Evolutionary conservation across 2,113 vertebrate genomes (phyloP).

Genomic region (Pedionomus torquatus): DNA sequence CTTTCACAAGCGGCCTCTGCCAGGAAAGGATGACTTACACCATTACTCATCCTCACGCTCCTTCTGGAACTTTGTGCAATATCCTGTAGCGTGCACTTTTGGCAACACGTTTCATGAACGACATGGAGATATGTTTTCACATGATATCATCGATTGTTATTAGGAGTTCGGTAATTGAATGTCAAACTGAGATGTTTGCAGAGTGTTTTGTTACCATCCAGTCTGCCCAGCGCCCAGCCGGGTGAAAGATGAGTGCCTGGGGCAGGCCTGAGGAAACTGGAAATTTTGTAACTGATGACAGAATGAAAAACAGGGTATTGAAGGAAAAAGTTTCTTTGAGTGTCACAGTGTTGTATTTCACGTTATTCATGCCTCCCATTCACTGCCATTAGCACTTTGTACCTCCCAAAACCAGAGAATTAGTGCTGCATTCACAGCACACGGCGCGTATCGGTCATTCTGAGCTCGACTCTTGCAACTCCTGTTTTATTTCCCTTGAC

Average conservation of each 20-base stretch:
- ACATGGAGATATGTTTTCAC: background rate
- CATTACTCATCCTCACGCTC: background rate
- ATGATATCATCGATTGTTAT: background rate
- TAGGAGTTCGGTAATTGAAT: background rate
- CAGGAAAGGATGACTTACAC: slow-evolving; percentile 39
- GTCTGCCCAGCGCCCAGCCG: accelerated
- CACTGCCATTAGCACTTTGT: accelerated
- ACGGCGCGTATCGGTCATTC: accelerated
- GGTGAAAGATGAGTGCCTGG: too few species aligned
- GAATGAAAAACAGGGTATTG: background rate
- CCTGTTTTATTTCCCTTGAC: background rate
- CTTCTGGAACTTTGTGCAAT: background rate
- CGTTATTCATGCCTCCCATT: accelerated
- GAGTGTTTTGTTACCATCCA: background rate
- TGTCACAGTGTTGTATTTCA: background rate
- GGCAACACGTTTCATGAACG: accelerated
- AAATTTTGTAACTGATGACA: background rate
- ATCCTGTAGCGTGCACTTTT: background rate
- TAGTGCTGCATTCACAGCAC: accelerated
- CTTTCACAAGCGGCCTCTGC: background rate
- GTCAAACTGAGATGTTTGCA: background rate
- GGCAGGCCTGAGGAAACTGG: accelerated
- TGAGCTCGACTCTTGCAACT: background rate
- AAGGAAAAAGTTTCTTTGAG: background rate
- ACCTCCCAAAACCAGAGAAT: background rate